phyloP scores from a whole-genome alignment of 2,888 invertebrate species.

The Eupithecia tripunctaria region DNA sequence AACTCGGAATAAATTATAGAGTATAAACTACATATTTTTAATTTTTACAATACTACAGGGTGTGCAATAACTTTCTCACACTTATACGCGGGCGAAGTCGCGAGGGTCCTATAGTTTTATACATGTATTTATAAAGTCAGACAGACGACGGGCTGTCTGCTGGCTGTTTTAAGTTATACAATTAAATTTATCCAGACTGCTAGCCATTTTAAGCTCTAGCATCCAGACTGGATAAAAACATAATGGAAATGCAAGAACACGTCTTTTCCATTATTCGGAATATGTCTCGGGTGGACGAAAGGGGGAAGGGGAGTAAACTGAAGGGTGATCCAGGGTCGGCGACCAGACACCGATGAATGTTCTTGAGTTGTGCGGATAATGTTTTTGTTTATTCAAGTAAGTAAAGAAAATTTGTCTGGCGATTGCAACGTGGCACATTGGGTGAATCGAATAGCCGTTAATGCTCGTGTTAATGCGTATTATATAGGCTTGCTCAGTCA shows the following conservation, averaged over 20 bases:
- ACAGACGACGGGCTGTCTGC: neutral
- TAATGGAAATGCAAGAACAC: slow-evolving; percentile 7
- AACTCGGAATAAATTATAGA: no score
- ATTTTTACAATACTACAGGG: no score
- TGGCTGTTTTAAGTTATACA: neutral
- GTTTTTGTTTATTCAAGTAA: neutral
- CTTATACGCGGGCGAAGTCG: no score
- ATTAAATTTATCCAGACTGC: neutral
- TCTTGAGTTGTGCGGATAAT: neutral
- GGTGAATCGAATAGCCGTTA: neutral
- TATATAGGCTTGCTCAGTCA: no score
- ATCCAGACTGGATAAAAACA: neutral
- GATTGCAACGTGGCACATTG: neutral
- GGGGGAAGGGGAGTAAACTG: neutral
- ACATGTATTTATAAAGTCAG: neutral
- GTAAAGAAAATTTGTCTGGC: neutral
- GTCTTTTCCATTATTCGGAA: slow-evolving; percentile 8
- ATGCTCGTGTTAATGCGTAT: no score
- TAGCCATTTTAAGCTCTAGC: neutral
- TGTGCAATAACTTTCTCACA: no score
- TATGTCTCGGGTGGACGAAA: neutral
- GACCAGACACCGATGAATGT: slow-evolving; percentile 22
- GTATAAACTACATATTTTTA: no score
- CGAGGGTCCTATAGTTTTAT: no score
- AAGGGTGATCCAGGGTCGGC: slow-evolving; percentile 10